Evolutionary conservation across 2,888 invertebrate genomes (phyloP).

Genomic region (Bursaphelenchus okinawaensis): DNA sequence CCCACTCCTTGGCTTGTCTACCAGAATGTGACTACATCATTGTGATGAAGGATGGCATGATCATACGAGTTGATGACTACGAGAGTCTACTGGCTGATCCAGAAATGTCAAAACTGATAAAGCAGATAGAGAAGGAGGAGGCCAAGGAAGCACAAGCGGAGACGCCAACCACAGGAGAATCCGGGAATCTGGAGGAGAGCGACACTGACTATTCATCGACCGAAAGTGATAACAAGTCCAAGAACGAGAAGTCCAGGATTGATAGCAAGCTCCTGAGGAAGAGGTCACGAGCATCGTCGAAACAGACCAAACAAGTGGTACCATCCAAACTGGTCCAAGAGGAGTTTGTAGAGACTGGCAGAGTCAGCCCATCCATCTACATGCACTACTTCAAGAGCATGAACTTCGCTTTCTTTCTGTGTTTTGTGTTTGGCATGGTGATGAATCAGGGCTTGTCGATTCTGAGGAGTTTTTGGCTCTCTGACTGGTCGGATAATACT

Average conservation of each 20-base stretch:
- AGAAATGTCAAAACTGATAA: slow-evolving; percentile 20
- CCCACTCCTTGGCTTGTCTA: slow-evolving; percentile 30
- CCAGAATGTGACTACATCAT: slow-evolving; percentile 27
- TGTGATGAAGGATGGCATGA: slow-evolving; percentile 28
- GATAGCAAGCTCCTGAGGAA: slow-evolving; percentile 2
- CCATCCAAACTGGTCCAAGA: slow-evolving; percentile 24
- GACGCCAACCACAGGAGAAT: neutral
- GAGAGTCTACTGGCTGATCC: slow-evolving; percentile 26
- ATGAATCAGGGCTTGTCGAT: slow-evolving; percentile 23
- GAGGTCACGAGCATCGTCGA: slow-evolving; percentile 5
- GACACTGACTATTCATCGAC: neutral
- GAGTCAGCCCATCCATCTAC: slow-evolving; percentile 66
- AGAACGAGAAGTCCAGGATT: neutral
- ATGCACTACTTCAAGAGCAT: slow-evolving; percentile 79
- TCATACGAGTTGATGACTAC: slow-evolving; percentile 23
- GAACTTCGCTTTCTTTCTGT: slow-evolving; percentile 65
- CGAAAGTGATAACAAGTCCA: neutral
- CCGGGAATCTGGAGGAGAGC: slow-evolving; percentile 7
- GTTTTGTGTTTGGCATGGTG: slow-evolving; percentile 75
- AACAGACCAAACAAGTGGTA: neutral
- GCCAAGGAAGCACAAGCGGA: neutral
- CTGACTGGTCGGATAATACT: slow-evolving; percentile 32
- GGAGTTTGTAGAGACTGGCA: slow-evolving; percentile 29
- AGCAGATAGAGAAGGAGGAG: slow-evolving; percentile 19
- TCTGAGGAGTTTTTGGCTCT: slow-evolving; percentile 36